These are phyloP conservation scores for Aepyceros melampus DNA, from an alignment of 2,113 vertebrate species.

Conservation along the genomic window DNA sequence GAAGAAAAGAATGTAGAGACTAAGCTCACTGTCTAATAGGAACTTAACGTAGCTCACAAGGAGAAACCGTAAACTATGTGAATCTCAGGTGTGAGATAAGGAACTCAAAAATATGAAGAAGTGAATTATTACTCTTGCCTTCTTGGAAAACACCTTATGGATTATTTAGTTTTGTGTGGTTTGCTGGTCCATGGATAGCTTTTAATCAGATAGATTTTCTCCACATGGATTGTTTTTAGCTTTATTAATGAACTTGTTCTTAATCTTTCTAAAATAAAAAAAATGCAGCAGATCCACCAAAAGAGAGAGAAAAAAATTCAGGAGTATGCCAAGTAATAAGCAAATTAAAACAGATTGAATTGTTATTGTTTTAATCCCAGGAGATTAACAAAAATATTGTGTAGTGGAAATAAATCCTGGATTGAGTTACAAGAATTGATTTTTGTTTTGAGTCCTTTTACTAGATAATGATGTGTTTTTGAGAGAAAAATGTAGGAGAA, in stretches of 20 bases:
- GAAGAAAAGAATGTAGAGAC: constrained; percentile 6
- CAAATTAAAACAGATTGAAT: not conserved
- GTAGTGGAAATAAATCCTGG: not conserved
- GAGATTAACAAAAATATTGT: not conserved
- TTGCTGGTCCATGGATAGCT: not conserved
- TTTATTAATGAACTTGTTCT: not conserved
- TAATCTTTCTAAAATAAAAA: not conserved
- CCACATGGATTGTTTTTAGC: not conserved
- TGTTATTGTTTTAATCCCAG: not conserved
- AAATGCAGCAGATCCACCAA: not conserved
- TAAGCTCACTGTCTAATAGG: not conserved
- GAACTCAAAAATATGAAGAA: not conserved
- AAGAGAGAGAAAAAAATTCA: not conserved
- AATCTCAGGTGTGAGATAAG: not conserved
- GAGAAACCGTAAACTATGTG: not conserved
- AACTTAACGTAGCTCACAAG: not conserved
- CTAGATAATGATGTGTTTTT: not conserved
- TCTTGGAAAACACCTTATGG: not conserved
- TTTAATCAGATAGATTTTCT: constrained; percentile 32
- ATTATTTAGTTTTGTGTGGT: constrained; percentile 2
- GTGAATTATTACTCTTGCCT: not conserved
- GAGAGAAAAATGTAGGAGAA: not conserved
- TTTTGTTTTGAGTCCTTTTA: constrained; percentile 18
- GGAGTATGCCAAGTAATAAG: not conserved
- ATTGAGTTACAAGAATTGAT: not conserved